A percentile compares a stretch with the other conserved stretches of the same genome.
Evolutionary conservation across 2,113 vertebrate genomes (phyloP).

Genomic region (Pseudopipra pipra): DNA sequence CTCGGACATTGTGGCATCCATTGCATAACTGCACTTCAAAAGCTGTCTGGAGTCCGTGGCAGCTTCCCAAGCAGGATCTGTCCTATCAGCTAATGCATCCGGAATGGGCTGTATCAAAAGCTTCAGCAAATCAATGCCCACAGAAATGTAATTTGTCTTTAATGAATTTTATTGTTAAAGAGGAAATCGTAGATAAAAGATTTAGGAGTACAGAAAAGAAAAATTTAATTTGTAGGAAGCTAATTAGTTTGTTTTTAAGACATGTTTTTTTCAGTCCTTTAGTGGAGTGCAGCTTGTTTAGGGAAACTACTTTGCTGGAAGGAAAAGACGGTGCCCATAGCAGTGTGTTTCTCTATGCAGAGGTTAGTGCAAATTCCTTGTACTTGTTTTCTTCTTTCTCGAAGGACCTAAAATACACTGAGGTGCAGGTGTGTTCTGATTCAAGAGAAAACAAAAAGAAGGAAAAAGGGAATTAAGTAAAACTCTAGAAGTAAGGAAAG

Average conservation of each 20-base stretch:
- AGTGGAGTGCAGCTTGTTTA: background rate
- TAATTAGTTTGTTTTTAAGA: slow-evolving; percentile 1
- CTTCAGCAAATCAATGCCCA: slow-evolving; percentile 15
- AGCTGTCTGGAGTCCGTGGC: background rate
- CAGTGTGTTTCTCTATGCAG: background rate
- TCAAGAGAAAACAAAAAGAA: background rate
- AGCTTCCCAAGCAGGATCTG: background rate
- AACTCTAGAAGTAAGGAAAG: background rate
- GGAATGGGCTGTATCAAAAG: background rate
- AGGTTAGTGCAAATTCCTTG: background rate
- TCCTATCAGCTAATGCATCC: background rate
- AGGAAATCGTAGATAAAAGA: background rate
- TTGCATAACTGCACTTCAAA: background rate
- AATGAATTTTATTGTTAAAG: slow-evolving; percentile 20
- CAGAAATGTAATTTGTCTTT: background rate
- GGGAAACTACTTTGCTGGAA: background rate
- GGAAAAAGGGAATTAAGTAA: background rate
- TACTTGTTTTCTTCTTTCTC: background rate
- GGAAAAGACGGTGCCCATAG: background rate
- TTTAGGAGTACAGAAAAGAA: background rate
- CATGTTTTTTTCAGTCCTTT: background rate
- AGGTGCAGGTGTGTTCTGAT: background rate
- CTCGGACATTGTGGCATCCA: background rate
- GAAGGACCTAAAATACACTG: background rate
- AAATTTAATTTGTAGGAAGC: background rate